Base-by-base conservation (phyloP, 1,140 invertebrate genomes). In the Temnothorax curvispinosus region DNA sequence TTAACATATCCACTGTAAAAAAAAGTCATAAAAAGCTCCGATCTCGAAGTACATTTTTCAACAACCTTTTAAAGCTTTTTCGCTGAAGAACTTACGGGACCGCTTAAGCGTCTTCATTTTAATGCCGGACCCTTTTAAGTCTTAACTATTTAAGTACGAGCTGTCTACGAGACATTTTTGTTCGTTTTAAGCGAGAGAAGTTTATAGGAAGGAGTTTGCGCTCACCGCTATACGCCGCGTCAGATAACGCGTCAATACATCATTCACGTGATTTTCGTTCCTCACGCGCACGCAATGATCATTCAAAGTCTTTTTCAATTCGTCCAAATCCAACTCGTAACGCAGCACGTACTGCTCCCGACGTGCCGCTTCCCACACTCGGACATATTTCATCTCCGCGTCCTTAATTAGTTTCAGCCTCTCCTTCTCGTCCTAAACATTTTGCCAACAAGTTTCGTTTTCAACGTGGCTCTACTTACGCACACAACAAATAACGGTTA, bases 321-420 rank as follows among this genome's bases (percentile, higher is more conserved):
- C 67, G 62, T 94, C 71, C 41, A 93, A 89, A 74, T 89, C 85
- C 74, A 87, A 88, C 21, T 88, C 86, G 27, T 85, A 91, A n/a
- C 85, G 86, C 6, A 94, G 62, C 41, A 74, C 77, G 75, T 93
- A 93, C 88, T 94, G 93, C 81, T 94, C 92, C 32, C 87, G 88
- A 77, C 90, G 92, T 75, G 95, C 91, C 82, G 87, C 78, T 69
- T 94, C 92, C 94, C 93, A 95, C 18, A 87, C 88, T 67, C 67
- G 87, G 47, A 93, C 85, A 75, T 95, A 95, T 50, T 80, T 56
- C 21, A 87, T 88, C 77, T 95, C 93, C n/a, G 89, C 80, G 47
- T 90, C 76, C 72, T 88, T 77, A 72, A 91, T 94, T 86, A 92
- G 76, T 88, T 92, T 91, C 32, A 94, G 75, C 76, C 88, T 91